phyloP scores from a whole-genome alignment of 2,888 invertebrate species.

The Elaeidobius kamerunicus region DNA sequence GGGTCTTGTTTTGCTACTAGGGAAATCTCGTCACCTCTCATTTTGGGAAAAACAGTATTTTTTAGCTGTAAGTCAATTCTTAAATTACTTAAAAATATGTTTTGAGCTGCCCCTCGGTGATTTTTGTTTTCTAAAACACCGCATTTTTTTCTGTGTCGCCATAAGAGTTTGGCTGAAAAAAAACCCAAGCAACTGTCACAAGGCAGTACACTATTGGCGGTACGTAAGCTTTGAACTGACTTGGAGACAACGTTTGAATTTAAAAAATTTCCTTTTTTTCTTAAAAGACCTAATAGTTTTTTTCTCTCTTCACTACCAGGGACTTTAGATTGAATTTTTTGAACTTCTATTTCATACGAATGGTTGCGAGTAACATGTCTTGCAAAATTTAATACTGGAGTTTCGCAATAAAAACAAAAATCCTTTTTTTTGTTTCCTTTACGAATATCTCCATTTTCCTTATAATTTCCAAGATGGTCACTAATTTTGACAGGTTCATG shows the following conservation, averaged over 20 bases:
- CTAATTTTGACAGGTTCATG: no score
- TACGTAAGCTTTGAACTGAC: conserved; percentile 20
- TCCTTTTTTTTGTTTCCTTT: neutral
- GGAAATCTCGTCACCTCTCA: conserved; percentile 23
- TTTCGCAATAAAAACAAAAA: conserved; percentile 1
- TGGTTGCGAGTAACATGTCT: neutral
- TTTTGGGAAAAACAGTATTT: conserved; percentile 20
- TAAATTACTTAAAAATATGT: neutral
- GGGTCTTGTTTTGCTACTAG: conserved; percentile 16
- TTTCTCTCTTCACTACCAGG: neutral
- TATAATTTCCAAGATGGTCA: no score
- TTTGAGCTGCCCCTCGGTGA: conserved; percentile 6
- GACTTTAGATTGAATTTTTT: neutral
- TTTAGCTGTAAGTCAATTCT: conserved; percentile 5
- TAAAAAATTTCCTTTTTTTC: conserved; percentile 33
- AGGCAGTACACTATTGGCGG: conserved; percentile 18
- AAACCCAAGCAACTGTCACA: conserved; percentile 35
- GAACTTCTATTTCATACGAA: neutral
- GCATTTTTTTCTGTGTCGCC: conserved; percentile 33
- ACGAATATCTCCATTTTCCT: no score
- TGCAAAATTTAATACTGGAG: neutral
- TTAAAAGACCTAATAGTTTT: neutral
- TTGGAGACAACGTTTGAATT: conserved; percentile 16
- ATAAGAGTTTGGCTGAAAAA: conserved; percentile 33
- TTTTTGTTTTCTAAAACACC: conserved; percentile 1